Percentiles rank a stretch among this genome's conserved stretches.
Evolutionary conservation across 2,113 vertebrate species (phyloP).

Genomic region (Ammospiza nelsoni): DNA sequence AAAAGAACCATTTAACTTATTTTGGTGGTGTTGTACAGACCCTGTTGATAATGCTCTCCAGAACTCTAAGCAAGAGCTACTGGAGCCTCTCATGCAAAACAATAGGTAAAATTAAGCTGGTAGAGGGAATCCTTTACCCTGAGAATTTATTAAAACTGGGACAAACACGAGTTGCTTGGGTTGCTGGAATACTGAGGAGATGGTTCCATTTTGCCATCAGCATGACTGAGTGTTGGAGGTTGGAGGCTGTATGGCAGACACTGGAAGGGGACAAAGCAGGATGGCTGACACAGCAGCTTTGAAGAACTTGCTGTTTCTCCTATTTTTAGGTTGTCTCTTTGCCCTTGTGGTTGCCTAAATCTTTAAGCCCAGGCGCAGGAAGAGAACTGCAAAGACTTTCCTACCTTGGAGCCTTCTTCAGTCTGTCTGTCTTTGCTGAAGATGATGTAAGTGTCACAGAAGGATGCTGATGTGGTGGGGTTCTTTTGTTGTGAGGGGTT

Average conservation of each 20-base stretch:
- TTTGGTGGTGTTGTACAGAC: background rate
- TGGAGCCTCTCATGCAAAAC: background rate
- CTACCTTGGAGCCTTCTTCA: slow-evolving; percentile 92
- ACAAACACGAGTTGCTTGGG: background rate
- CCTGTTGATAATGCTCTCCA: background rate
- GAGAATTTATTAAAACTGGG: background rate
- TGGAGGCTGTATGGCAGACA: background rate
- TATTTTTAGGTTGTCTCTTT: slow-evolving; percentile 83
- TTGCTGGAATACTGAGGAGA: background rate
- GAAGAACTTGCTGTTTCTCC: background rate
- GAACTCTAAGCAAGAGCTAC: background rate
- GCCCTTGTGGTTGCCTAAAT: slow-evolving; percentile 92
- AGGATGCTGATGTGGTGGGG: background rate
- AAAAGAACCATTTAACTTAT: background rate
- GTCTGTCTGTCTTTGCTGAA: slow-evolving; percentile 96
- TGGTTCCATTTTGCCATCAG: background rate
- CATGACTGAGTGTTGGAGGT: background rate
- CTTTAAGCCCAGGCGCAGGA: slow-evolving; percentile 90
- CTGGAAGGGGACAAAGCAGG: background rate
- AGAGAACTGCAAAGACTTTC: slow-evolving; percentile 96
- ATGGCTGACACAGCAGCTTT: background rate
- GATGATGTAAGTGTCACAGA: slow-evolving; percentile 89
- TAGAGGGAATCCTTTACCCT: background rate
- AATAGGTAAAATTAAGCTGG: background rate
- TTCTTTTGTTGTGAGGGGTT: background rate